Base-by-base conservation (phyloP, 2,113 vertebrate genomes). In the Menidia beryllina region DNA sequence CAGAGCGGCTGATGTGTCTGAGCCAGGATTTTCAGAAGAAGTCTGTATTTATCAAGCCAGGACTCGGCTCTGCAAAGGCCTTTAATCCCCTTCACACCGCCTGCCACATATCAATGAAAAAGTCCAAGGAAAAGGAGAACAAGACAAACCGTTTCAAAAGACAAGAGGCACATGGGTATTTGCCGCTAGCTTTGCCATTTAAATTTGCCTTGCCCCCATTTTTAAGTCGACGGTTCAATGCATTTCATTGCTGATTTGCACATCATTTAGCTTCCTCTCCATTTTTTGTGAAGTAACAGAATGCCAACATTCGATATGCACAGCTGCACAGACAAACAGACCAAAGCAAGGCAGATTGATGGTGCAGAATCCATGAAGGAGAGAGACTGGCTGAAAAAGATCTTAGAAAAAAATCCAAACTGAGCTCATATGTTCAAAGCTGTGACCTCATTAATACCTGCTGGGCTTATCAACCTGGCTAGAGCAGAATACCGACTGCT, bases 61-160 rank as follows among this genome's bases (percentile, higher is more conserved):
- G 69, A 79, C 66, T 59, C 30, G 1, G 75, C 65, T 78, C 72
- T 68, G 53, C 52, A 72, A 71, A 81, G 82, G 77, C 77, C 66
- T 86, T 86, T 91, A 91, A 92, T 91, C 90, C 75, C 43, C 79
- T 78, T 64, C 68, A 79, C 57, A 38, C 82, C 66, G 83, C 69
- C 79, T 86, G 66, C 69, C 79, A 86, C 80, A 89, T 86, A 91
- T 92, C 88, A 86, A 70, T 79, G 86, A 87, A 89, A 61, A 55
- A 86, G 68, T 74, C 57, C 66, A 81, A 56, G 77, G 84, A 34
- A 85, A 69, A 70, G 71, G 45, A 75, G 53, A 67, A 58, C 20
- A 54, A 91, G 86, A 75, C 87, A 89, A 86, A 85, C 47, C 39
- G 67, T 82, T 89, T 87, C 81, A 89, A 84, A 87, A 86, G 75